Evolutionary conservation across 1,140 invertebrate genomes (phyloP), one percentile per base, ranked within the genome.

Genomic region (Phocides pigmalion): DNA sequence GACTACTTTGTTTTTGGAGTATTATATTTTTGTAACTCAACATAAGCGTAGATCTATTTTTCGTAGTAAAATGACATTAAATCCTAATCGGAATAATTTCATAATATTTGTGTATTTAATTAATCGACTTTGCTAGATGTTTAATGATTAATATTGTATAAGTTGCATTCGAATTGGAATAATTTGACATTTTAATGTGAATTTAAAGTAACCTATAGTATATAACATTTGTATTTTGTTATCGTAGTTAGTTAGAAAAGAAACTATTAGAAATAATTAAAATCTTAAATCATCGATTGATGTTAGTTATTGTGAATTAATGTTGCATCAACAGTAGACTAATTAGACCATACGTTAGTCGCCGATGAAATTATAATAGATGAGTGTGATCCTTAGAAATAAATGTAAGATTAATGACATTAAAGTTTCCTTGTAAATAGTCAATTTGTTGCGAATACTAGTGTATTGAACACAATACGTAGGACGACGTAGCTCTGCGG

Each of bases 381-480:
- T 41, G 14, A 41, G 39, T 41, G 39, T 41, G 39, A 41, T 41
- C 17, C n/a, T 12, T 53, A 39, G 19, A 39, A 14, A n/a, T 53
- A 39, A 53, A 37, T 53, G 1, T 9, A 35, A n/a, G 32, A n/a
- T n/a, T 8, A 35, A 35, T 3, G 22, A 28, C 25, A 8, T 8
- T n/a, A 19, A 47, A 22, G 19, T 37, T 59, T 32, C 32, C 25
- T 8, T 41, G 44, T 46, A 46, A 28, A 19, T 44, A 46, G 50
- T 54, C 51, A 49, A 64, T 64, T 64, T 64, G 62, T 64, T 64
- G 51, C 51, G 51, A 64, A 64, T 32, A 20, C 22, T 53, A 49
- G 42, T 32, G 63, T 39, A 49, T 11, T 32, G 9, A 32, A 32
- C 28, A 32, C n/a, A n/a, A 32, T 11, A 32, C n/a, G 28, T 32